phyloP scores from a whole-genome alignment of 2,888 invertebrate genomes.

The Gastrophysa polygoni region DNA sequence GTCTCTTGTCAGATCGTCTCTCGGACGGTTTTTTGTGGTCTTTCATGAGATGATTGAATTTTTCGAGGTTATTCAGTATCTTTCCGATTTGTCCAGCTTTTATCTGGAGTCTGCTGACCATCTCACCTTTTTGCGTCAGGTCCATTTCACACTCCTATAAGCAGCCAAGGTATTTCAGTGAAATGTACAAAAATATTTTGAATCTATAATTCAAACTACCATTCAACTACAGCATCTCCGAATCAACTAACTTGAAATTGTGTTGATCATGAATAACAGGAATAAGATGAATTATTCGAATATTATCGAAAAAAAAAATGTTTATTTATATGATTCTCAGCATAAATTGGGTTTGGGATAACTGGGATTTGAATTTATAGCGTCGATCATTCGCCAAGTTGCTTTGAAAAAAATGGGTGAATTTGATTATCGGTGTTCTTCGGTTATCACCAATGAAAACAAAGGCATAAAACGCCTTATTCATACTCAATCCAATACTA shows the following conservation, averaged over 20 bases:
- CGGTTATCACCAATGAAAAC: too few relatives aligned
- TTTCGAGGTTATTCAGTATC: conserved; percentile 89
- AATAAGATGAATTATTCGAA: too few relatives aligned
- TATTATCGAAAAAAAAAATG: too few relatives aligned
- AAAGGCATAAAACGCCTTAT: too few relatives aligned
- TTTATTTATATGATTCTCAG: too few relatives aligned
- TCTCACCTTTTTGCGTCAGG: conserved; percentile 94
- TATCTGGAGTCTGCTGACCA: conserved; percentile 92
- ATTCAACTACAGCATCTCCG: neutral
- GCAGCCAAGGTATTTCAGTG: conserved; percentile 41
- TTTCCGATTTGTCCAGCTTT: conserved; percentile 96
- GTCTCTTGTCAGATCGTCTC: conserved; percentile 38
- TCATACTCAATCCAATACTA: too few relatives aligned
- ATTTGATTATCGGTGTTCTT: too few relatives aligned
- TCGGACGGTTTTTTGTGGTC: conserved; percentile 56
- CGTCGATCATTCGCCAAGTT: too few relatives aligned
- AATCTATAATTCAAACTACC: neutral
- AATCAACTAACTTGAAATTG: neutral
- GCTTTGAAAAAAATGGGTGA: too few relatives aligned
- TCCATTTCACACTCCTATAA: conserved; percentile 93
- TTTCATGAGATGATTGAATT: conserved; percentile 77
- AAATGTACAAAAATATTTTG: conserved; percentile 3
- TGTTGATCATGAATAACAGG: too few relatives aligned
- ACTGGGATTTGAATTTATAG: too few relatives aligned
- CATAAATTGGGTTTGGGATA: too few relatives aligned